Percentiles rank a stretch among this genome's conserved stretches.
Evolutionary conservation across 2,888 invertebrate genomes (phyloP).

Genomic region (Mesorhabditis belari): DNA sequence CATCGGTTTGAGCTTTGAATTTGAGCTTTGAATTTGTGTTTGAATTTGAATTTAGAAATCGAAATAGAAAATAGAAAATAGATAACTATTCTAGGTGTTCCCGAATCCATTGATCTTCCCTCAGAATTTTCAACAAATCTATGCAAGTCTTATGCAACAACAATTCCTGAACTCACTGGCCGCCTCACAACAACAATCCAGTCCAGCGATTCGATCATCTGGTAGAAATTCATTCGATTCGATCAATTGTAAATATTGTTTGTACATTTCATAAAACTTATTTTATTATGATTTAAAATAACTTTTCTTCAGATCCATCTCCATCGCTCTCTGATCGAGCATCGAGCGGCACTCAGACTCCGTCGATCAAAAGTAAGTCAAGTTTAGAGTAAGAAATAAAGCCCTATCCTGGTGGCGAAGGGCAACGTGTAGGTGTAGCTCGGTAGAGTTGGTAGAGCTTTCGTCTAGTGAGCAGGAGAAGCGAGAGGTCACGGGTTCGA

Average conservation of each 20-base stretch:
- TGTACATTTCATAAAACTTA: not conserved
- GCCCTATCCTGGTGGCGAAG: no score
- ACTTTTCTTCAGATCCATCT: constrained; percentile 2
- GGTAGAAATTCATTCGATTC: not conserved
- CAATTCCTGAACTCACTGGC: constrained; percentile 14
- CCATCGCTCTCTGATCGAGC: constrained; percentile 20
- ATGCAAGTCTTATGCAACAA: constrained; percentile 15
- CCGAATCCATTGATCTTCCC: not conserved
- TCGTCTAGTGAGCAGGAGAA: no score
- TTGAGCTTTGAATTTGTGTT: not conserved
- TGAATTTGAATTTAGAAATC: no score
- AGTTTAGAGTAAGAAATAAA: no score
- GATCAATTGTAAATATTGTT: not conserved
- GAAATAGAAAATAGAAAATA: no score
- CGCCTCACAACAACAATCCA: constrained; percentile 2
- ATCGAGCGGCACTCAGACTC: constrained; percentile 21
- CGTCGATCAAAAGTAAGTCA: constrained; percentile 22
- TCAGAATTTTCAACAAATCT: constrained; percentile 8
- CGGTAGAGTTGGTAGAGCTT: no score
- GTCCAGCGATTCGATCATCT: not conserved
- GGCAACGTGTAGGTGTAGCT: no score
- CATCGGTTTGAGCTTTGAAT: not conserved
- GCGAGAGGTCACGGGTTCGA: no score
- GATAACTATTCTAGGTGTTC: not conserved
- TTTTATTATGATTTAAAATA: not conserved